Evolutionary conservation across 2,797 vertebrate species (phyloP).

Genomic region (Lemur catta): DNA sequence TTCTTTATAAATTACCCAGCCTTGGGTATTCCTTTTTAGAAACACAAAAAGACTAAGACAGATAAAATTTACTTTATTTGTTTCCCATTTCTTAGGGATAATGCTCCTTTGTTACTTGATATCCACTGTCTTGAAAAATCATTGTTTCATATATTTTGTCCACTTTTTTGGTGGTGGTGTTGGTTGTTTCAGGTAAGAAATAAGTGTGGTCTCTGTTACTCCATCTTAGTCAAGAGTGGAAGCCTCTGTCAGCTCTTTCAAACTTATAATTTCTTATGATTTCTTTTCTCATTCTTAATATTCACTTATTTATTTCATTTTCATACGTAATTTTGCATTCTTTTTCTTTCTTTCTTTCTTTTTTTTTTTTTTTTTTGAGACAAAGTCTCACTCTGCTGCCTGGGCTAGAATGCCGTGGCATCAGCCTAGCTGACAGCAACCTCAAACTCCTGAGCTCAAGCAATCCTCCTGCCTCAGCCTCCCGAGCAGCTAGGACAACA

Average conservation of each 20-base stretch:
- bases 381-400: too few species aligned
- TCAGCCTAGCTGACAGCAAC: too few species aligned
- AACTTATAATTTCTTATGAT: background rate
- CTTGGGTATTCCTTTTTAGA: too few species aligned
- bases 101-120: background rate
- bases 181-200: background rate
- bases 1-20: too few species aligned
- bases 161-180: background rate
- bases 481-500: too few species aligned
- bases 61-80: background rate
- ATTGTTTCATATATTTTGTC: background rate
- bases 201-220: background rate
- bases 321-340: background rate
- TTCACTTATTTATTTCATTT: background rate
- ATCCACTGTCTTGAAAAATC: background rate
- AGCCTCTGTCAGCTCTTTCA: background rate
- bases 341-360: background rate
- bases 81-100: background rate
- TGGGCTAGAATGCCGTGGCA: too few species aligned
- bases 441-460: too few species aligned
- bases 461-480: too few species aligned
- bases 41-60: too few species aligned
- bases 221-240: background rate
- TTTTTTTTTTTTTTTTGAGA: too few species aligned
- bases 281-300: background rate